phyloP scores from a whole-genome alignment of 2,113 vertebrate species.

The Microcebus jonahi region DNA sequence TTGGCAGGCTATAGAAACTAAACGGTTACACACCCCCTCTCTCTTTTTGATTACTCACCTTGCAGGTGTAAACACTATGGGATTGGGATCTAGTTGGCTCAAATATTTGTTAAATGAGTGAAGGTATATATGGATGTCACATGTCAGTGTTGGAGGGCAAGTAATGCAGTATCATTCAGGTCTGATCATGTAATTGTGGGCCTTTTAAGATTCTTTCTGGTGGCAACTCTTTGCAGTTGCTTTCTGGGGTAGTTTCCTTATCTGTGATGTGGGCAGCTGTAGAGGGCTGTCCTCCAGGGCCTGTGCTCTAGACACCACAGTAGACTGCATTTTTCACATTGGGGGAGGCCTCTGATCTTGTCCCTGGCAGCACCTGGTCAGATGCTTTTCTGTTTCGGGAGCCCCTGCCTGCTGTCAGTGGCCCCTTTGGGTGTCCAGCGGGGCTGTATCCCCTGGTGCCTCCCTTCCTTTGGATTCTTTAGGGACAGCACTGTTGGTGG shows the following conservation, averaged over 20 bases:
- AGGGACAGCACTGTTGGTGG: neutral
- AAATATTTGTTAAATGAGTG: slow-evolving; percentile 22
- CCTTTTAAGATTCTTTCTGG: neutral
- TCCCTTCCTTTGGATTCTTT: neutral
- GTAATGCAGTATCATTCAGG: neutral
- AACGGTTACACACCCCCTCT: neutral
- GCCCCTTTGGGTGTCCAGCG: neutral
- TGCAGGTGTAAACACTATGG: neutral
- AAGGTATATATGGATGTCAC: neutral
- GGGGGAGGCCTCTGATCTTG: neutral
- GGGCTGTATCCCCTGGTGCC: neutral
- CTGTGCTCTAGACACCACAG: neutral
- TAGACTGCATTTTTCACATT: neutral
- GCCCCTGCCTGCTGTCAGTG: neutral
- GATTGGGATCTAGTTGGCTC: neutral
- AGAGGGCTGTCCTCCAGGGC: neutral
- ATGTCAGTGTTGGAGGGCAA: neutral
- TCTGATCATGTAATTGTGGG: neutral
- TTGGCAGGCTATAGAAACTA: neutral
- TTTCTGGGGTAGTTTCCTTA: slow-evolving; percentile 24
- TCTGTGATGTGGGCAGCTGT: neutral
- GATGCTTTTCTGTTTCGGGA: neutral
- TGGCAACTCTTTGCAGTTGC: neutral
- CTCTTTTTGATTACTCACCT: neutral
- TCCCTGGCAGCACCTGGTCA: neutral